phyloP scores from a whole-genome alignment of 2,797 vertebrate species.

The Sebastes matsubarae region DNA sequence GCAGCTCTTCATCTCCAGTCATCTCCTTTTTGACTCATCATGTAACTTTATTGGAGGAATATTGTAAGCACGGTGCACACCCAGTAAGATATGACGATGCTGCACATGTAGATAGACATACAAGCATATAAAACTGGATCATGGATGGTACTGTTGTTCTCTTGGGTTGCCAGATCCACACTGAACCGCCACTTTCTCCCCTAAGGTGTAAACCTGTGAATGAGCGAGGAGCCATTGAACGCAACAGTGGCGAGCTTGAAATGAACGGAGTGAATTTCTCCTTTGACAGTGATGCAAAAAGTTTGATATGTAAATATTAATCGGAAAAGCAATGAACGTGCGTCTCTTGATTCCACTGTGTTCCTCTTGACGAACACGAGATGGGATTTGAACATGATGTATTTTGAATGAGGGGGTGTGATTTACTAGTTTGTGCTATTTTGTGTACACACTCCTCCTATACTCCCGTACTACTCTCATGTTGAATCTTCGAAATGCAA shows the following conservation, averaged over 20 bases:
- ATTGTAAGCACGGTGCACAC: not conserved
- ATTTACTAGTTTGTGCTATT: slow-evolving; percentile 55
- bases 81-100: not conserved
- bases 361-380: slow-evolving; percentile 7
- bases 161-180: not conserved
- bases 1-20: slow-evolving; percentile 32
- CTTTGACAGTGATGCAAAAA: slow-evolving; percentile 68
- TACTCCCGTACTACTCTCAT: slow-evolving; percentile 48
- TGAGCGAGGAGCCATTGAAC: slow-evolving; percentile 3
- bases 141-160: not conserved
- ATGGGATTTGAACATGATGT: slow-evolving; percentile 21
- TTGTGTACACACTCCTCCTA: slow-evolving; percentile 49
- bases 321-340: slow-evolving; percentile 34
- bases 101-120: slow-evolving; percentile 29
- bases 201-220: slow-evolving; percentile 7
- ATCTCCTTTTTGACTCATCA: slow-evolving; percentile 6
- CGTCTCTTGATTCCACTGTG: slow-evolving; percentile 6
- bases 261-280: slow-evolving; percentile 36
- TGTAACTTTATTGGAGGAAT: not conserved
- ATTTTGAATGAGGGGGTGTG: slow-evolving; percentile 26
- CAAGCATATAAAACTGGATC: slow-evolving; percentile 3
- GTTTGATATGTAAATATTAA: slow-evolving; percentile 64
- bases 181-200: not conserved
- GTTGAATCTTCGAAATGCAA: slow-evolving; percentile 38
- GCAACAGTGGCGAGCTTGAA: slow-evolving; percentile 4